Evolutionary conservation across 1,140 invertebrate genomes (phyloP), one percentile per base, ranked within the genome.

Genomic region (Caenorhabditis briggsae): DNA sequence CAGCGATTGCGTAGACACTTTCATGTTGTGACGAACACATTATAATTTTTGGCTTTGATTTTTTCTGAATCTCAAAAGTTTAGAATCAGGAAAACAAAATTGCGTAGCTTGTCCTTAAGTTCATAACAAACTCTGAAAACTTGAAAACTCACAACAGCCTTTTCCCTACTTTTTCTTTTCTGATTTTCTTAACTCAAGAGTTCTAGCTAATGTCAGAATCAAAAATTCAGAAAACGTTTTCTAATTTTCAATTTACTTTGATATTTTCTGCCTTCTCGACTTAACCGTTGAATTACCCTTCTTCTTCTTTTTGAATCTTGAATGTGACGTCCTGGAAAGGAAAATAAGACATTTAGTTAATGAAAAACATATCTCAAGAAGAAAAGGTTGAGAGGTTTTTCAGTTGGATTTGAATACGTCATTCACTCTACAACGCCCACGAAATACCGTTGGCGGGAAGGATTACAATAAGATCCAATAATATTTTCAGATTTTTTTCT

Each of bases 321-420:
- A 33, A 33, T 65, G 61, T 65, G 12, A 46, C n/a, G 41, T 46
- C 46, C 70, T 78, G 25, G 20, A 50, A 25, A 78, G 43, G 18
- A 5, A 50, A 78, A 78, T 78, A 78, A 78, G 46, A 50, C 43
- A 78, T 50, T 48, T 43, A 78, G 46, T n/a, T 50, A 78, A 78
- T 78, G 70, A 78, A 48, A 78, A 78, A 20, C 70, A 50, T 33
- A 33, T 33, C 33, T 33, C 33, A 33, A 33, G 33, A 33, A 9
- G 12, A 53, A 23, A 11, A 78, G 70, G 46, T 78, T 50, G 53
- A 50, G 46, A n/a, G 70, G 12, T 53, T 78, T 78, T 78, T n/a
- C 18, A 33, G 33, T 50, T 20, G 70, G 65, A 70, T 50, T 78
- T 50, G 70, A 43, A 61, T 18, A 70, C 64, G 64, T 70, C 64